Percentiles rank a stretch among this genome's conserved stretches.
phyloP scores from a whole-genome alignment of 2,888 invertebrate genomes.

The Anarsia innoxiella region DNA sequence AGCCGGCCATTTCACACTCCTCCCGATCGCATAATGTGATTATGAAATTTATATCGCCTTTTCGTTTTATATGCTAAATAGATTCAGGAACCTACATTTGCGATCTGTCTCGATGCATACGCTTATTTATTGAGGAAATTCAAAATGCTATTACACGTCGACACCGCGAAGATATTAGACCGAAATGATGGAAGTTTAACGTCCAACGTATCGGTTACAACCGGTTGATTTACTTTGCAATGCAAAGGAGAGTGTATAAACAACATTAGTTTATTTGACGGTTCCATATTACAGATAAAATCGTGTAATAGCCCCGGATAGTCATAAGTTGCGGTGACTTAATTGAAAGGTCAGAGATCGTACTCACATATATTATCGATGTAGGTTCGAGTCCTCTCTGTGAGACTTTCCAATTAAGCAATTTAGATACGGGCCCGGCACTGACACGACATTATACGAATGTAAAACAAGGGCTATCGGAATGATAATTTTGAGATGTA shows the following conservation, averaged over 20 bases:
- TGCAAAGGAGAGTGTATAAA: slow-evolving; percentile 41
- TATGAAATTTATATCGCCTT: neutral
- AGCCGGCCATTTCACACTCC: neutral
- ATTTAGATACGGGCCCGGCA: slow-evolving; percentile 65
- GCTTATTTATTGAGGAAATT: slow-evolving; percentile 18
- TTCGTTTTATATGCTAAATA: neutral
- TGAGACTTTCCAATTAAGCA: slow-evolving; percentile 71
- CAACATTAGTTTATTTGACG: slow-evolving; percentile 41
- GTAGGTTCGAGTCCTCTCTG: slow-evolving; percentile 41
- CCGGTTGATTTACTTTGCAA: slow-evolving; percentile 37
- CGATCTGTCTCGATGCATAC: neutral
- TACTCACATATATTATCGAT: slow-evolving; percentile 50
- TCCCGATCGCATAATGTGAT: neutral
- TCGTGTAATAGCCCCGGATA: slow-evolving; percentile 38
- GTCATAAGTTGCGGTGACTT: slow-evolving; percentile 39
- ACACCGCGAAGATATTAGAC: slow-evolving; percentile 29
- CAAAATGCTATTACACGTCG: slow-evolving; percentile 28
- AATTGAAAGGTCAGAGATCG: slow-evolving; percentile 52
- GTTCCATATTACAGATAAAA: slow-evolving; percentile 45
- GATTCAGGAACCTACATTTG: neutral
- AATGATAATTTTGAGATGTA: slow-evolving; percentile 69
- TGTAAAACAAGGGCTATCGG: slow-evolving; percentile 71
- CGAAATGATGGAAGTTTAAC: slow-evolving; percentile 32
- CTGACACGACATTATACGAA: slow-evolving; percentile 61
- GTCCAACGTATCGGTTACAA: slow-evolving; percentile 38